A percentile compares a stretch with the other conserved stretches of the same genome.
These are phyloP conservation scores for Butastur rufipennis DNA, from an alignment of 2,113 vertebrate species.

Conservation along the genomic window DNA sequence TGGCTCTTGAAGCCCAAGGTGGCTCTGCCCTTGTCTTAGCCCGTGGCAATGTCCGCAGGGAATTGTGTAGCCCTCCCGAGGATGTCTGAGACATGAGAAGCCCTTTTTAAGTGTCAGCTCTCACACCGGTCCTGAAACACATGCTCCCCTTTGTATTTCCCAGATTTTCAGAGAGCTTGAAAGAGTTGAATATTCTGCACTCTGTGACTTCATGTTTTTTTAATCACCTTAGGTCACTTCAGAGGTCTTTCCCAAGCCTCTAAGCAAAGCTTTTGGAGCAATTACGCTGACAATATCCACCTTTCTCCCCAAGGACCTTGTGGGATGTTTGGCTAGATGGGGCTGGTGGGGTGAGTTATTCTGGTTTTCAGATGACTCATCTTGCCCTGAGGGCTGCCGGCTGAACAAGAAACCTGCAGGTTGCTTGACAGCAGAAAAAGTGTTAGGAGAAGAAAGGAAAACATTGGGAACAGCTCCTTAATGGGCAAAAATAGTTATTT, in stretches of 20 bases:
- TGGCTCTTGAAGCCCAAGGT: neutral
- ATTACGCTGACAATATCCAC: neutral
- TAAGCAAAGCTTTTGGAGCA: neutral
- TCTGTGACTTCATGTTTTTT: neutral
- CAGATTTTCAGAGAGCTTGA: neutral
- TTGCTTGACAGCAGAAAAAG: neutral
- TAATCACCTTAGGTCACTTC: neutral
- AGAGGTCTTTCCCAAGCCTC: neutral
- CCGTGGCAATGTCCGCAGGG: neutral
- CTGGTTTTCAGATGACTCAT: constrained; percentile 22
- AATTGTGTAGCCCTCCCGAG: accelerated
- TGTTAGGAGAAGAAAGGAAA: neutral
- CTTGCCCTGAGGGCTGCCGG: neutral
- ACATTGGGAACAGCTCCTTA: neutral
- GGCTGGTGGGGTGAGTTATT: neutral
- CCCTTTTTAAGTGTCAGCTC: neutral
- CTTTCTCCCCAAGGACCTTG: neutral
- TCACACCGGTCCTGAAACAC: neutral
- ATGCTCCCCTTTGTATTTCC: neutral
- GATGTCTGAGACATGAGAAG: neutral
- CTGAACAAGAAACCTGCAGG: neutral
- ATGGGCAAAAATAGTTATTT: neutral
- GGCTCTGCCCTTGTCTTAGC: neutral
- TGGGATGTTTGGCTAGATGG: neutral
- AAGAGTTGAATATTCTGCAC: neutral